Percentiles rank a stretch among this genome's conserved stretches.
Evolutionary conservation across 2,888 invertebrate species (phyloP).

Genomic region (Chrysotoxum bicinctum): DNA sequence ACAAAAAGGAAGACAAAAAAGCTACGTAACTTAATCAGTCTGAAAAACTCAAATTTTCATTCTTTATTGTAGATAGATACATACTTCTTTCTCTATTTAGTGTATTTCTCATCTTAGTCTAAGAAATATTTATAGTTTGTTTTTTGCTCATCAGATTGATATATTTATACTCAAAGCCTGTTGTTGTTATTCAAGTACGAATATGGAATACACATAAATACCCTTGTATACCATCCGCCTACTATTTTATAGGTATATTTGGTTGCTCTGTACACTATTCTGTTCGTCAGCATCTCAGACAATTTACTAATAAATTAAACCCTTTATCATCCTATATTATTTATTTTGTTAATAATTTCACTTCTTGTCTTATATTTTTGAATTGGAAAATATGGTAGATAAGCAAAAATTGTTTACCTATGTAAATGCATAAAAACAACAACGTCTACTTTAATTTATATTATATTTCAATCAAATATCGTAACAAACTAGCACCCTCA

Average conservation of each 20-base stretch:
- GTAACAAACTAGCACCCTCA: not conserved
- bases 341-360: not conserved
- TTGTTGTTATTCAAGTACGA: constrained; percentile 1
- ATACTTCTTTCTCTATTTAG: not conserved
- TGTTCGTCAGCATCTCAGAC: not conserved
- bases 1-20: too few species aligned
- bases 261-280: not conserved
- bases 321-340: not conserved
- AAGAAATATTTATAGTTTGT: not conserved
- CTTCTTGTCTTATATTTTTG: not conserved
- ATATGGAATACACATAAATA: not conserved
- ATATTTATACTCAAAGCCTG: not conserved
- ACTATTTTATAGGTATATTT: not conserved
- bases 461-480: not conserved
- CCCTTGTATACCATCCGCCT: not conserved
- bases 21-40: not conserved
- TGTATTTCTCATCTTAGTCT: not conserved
- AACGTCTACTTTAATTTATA: not conserved
- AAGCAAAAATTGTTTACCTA: not conserved
- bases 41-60: not conserved
- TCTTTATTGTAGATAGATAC: not conserved
- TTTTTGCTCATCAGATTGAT: not conserved
- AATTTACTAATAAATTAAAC: not conserved
- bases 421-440: not conserved
- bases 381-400: not conserved